Evolutionary conservation across 2,113 vertebrate genomes (phyloP).

Genomic region (Haemorhous mexicanus): DNA sequence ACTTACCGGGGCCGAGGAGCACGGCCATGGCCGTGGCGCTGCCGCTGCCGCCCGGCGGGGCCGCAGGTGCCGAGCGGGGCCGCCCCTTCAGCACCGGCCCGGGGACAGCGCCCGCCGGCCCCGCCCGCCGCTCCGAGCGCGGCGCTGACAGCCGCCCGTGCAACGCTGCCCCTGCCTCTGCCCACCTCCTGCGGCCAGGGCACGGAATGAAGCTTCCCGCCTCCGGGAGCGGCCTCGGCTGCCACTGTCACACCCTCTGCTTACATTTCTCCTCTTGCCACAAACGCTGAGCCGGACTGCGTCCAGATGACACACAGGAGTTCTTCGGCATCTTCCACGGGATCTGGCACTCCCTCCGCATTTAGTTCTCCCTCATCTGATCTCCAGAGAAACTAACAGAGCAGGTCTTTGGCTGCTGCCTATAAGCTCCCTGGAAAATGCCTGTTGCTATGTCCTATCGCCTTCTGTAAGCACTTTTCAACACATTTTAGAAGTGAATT

Average conservation of each 20-base stretch:
- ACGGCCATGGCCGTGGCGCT: constrained; percentile 13
- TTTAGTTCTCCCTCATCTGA: fast-evolving
- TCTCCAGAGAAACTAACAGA: neutral
- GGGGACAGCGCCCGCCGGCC: neutral
- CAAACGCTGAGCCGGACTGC: fast-evolving
- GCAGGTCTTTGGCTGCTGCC: neutral
- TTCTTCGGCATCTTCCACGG: fast-evolving
- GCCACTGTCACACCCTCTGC: fast-evolving
- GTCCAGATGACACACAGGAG: fast-evolving
- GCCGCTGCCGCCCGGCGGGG: neutral
- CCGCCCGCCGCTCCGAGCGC: neutral
- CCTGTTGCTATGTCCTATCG: neutral
- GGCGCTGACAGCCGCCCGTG: neutral
- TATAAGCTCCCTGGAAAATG: neutral
- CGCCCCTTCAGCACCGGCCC: neutral
- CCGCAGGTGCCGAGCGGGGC: neutral
- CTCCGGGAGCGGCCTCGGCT: neutral
- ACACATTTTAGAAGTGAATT: neutral
- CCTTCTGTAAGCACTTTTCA: neutral
- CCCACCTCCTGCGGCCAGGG: neutral
- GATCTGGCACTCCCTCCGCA: neutral
- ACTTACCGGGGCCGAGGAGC: constrained; percentile 65
- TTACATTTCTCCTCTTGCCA: fast-evolving
- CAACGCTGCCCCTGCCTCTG: neutral
- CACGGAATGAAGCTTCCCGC: fast-evolving